A percentile compares a stretch with the other conserved stretches of the same genome.
These are phyloP conservation scores for Coregonus sp. DNA, from an alignment of 2,797 vertebrate species.

Conservation along the genomic window DNA sequence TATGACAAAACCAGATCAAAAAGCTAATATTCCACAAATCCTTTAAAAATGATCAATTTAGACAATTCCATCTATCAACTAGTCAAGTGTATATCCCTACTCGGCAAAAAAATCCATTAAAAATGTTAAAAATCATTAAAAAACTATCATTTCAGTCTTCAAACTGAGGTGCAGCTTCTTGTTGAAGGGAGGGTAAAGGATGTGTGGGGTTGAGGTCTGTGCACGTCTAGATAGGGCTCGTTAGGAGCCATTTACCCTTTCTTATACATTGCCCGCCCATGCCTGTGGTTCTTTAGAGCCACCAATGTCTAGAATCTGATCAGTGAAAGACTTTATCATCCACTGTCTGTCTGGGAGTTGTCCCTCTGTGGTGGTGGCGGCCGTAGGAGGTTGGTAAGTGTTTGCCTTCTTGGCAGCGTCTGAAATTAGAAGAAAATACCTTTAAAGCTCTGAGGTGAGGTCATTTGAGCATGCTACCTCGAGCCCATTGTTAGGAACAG, in stretches of 20 bases:
- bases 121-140: background rate
- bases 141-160: slow-evolving; percentile 33
- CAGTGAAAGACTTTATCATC: slow-evolving; percentile 84
- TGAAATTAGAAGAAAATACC: slow-evolving; percentile 28
- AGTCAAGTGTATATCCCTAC: slow-evolving; percentile 35
- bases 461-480: background rate
- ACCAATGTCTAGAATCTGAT: slow-evolving; percentile 83
- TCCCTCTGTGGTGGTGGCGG: slow-evolving; percentile 39
- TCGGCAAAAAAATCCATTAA: slow-evolving; percentile 42
- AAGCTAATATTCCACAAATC: slow-evolving; percentile 40
- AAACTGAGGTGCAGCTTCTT: slow-evolving; percentile 22
- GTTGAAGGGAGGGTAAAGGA: slow-evolving; percentile 29
- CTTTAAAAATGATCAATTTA: slow-evolving; percentile 27
- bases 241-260: slow-evolving; percentile 17
- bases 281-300: slow-evolving; percentile 58
- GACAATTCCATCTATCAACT: slow-evolving; percentile 47
- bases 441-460: background rate
- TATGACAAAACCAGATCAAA: slow-evolving; percentile 37
- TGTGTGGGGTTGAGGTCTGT: slow-evolving; percentile 28
- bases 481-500: background rate
- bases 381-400: slow-evolving; percentile 45
- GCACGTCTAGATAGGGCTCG: slow-evolving; percentile 21
- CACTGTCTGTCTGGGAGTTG: slow-evolving; percentile 85
- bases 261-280: slow-evolving; percentile 31
- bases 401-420: slow-evolving; percentile 61